phyloP scores from a whole-genome alignment of 2,797 vertebrate species.

The Sphaeramia orbicularis region DNA sequence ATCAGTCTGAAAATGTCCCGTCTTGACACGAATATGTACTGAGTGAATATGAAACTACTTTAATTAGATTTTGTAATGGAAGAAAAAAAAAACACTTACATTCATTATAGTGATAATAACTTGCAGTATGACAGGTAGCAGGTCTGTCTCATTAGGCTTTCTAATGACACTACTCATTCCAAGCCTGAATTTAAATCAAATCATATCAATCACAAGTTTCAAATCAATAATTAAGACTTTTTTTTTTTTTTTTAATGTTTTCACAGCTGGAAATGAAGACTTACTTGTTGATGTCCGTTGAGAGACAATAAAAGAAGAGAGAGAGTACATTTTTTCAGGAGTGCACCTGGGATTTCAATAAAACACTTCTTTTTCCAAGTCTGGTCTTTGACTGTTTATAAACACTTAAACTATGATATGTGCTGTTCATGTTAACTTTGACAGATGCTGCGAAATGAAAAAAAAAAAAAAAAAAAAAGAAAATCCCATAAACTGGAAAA shows the following conservation, averaged over 20 bases:
- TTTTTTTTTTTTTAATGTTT: conserved; percentile 12
- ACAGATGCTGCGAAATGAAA: conserved; percentile 25
- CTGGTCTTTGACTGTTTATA: conserved; percentile 37
- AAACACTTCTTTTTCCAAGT: conserved; percentile 33
- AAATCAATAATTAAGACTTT: neutral
- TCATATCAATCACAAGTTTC: neutral
- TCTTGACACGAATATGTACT: too few species aligned
- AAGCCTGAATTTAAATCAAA: conserved; percentile 4
- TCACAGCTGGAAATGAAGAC: conserved; percentile 42
- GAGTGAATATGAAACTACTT: too few species aligned
- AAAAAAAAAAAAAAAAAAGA: too few species aligned
- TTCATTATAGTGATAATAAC: too few species aligned
- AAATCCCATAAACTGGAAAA: conserved; percentile 21
- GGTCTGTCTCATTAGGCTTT: too few species aligned
- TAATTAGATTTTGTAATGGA: too few species aligned
- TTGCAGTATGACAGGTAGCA: too few species aligned
- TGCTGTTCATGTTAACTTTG: conserved; percentile 25
- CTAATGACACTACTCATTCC: neutral
- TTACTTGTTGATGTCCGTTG: conserved; percentile 7
- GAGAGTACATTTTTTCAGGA: conserved; percentile 14
- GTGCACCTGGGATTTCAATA: conserved; percentile 59
- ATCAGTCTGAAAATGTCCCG: too few species aligned
- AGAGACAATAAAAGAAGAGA: conserved; percentile 25
- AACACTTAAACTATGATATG: conserved; percentile 31
- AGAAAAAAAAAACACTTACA: too few species aligned